Evolutionary conservation across 2,113 vertebrate species (phyloP).

Genomic region (Hippocampus mohnikei): DNA sequence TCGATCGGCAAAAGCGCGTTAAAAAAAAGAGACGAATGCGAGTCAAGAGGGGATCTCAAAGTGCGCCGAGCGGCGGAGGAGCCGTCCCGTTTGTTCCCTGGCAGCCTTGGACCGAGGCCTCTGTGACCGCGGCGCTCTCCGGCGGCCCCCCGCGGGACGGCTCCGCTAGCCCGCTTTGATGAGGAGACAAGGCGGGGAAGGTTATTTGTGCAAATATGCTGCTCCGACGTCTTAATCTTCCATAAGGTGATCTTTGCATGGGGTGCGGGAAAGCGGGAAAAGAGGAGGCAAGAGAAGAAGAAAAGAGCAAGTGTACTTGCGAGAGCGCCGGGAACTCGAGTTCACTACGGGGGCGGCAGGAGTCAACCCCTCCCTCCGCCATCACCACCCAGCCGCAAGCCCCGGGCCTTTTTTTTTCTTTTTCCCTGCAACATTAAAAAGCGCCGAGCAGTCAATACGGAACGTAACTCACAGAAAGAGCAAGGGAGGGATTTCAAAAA

Average conservation of each 20-base stretch:
- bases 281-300: constrained; percentile 56
- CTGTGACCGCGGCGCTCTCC: constrained; percentile 64
- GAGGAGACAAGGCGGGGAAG: constrained; percentile 48
- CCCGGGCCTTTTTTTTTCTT: constrained; percentile 67
- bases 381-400: constrained; percentile 68
- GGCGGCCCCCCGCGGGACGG: constrained; percentile 63
- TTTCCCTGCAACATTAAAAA: constrained; percentile 73
- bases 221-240: constrained; percentile 73
- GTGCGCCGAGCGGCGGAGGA: constrained; percentile 60
- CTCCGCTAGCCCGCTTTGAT: constrained; percentile 67
- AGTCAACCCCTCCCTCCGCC: constrained; percentile 68
- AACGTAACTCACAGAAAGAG: constrained; percentile 72
- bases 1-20: constrained; percentile 62
- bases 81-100: constrained; percentile 61
- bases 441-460: constrained; percentile 78
- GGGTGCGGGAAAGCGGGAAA: constrained; percentile 65
- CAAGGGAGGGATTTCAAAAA: constrained; percentile 56
- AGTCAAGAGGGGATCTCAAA: constrained; percentile 66
- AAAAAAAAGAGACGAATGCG: constrained; percentile 43
- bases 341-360: constrained; percentile 81
- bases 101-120: constrained; percentile 65
- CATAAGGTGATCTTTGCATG: constrained; percentile 74
- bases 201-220: constrained; percentile 72
- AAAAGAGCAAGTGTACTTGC: constrained; percentile 71
- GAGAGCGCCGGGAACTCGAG: constrained; percentile 75